phyloP scores from a whole-genome alignment of 2,888 invertebrate species.

The Caenorhabditis sp. region DNA sequence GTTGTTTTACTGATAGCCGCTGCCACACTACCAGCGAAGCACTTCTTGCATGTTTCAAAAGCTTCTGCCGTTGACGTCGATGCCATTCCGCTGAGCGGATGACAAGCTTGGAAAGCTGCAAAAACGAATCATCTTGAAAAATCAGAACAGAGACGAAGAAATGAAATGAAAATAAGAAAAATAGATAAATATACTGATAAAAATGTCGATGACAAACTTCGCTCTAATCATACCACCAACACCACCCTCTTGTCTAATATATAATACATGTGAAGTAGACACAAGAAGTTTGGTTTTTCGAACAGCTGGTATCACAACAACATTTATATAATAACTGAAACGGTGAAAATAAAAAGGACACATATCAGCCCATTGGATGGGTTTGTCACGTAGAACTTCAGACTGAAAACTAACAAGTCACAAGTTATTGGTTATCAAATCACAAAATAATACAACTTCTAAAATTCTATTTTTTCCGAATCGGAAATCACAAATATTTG shows the following conservation, averaged over 20 bases:
- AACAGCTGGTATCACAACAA: not conserved
- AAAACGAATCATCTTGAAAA: not conserved
- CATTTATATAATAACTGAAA: not conserved
- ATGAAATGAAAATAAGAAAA: not conserved
- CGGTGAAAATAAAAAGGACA: not conserved
- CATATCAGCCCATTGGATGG: no score
- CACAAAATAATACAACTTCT: not conserved
- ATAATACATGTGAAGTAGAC: not conserved
- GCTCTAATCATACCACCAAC: not conserved
- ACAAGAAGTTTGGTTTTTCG: not conserved
- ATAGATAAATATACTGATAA: not conserved
- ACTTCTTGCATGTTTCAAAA: slow-evolving; percentile 42
- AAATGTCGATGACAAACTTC: not conserved
- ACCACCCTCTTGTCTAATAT: not conserved
- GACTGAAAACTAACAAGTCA: not conserved
- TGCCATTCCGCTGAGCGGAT: slow-evolving; percentile 27
- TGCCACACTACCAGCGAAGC: slow-evolving; percentile 81
- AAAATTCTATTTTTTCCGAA: not conserved
- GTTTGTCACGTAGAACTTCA: not conserved
- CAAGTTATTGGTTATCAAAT: not conserved
- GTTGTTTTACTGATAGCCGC: slow-evolving; percentile 92
- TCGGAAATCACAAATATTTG: not conserved
- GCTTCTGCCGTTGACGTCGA: slow-evolving; percentile 29
- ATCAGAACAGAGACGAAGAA: not conserved
- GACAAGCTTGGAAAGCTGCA: not conserved